Base-by-base conservation (phyloP, 1,140 invertebrate species). In the Cotesia glomerata region DNA sequence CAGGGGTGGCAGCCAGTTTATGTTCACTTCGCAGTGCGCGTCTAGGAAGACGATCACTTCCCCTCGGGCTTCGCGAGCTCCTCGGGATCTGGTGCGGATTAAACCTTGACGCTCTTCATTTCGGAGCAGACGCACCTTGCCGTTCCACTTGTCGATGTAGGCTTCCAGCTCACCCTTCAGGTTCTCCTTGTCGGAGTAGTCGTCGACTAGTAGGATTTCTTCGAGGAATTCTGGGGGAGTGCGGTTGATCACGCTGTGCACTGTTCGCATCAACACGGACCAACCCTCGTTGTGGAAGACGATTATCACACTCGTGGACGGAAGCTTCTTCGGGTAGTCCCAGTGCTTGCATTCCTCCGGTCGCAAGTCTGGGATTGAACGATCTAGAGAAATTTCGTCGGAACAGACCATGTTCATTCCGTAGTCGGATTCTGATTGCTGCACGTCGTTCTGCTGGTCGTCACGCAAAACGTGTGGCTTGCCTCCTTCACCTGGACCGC, bases 231-330 rank as follows among this genome's bases (percentile, higher is more conserved):
- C 89, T 4, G 93, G 91, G 0, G 98, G 98, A 0, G 96, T 95
- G 69, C 96, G 90, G 79, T 99, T 95, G 26, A 99, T 92, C 4
- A 99, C 95, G 75, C 95, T 95, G 83, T 99, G 97, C 0, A 99
- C 96, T n/a, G 98, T 99, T 75, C 98, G 88, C 88, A 99, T 90
- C 11, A 99, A 88, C 2, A 97, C 96, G 0, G 95, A 95, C 90
- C 95, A 98, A 2, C 97, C 98, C 88, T 99, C 97, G 85, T 99
- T 99, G 82, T 99, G 98, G 84, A 99, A 99, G 9, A 99, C 98
- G 73, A 99, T 93, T 74, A 99, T 97, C 0, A 99, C 96, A 82
- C 95, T 97, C 3, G 97, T 96, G 64, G 90, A 92, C 0, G 98
- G 97, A 76, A 99, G 88, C 72, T 94, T 88, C 77, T 91, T 89